A percentile compares a stretch with the other conserved stretches of the same genome.
Evolutionary conservation across 2,113 vertebrate genomes (phyloP).

Genomic region (Macrotus californicus): DNA sequence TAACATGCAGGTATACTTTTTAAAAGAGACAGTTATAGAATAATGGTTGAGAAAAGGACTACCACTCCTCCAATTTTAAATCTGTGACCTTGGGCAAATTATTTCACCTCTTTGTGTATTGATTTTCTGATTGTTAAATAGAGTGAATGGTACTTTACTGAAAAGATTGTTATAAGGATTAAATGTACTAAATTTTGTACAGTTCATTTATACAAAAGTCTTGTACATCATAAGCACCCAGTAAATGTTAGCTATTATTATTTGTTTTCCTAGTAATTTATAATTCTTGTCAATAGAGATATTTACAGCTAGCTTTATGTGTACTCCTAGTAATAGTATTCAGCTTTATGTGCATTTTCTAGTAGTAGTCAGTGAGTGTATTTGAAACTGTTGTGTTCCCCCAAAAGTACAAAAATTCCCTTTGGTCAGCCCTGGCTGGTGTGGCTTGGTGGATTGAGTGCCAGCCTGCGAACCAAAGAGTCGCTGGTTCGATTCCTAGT

Average conservation of each 20-base stretch:
- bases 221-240: not conserved
- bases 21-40: not conserved
- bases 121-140: not conserved
- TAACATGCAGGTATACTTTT: not conserved
- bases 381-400: not conserved
- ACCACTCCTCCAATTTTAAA: not conserved
- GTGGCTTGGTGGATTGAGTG: no score
- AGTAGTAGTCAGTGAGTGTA: not conserved
- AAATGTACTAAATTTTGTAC: not conserved
- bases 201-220: not conserved
- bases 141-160: not conserved
- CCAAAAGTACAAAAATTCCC: not conserved
- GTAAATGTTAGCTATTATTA: not conserved
- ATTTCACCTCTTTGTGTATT: not conserved
- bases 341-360: not conserved
- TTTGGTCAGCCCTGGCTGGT: not conserved
- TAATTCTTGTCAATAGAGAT: not conserved
- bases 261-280: constrained; percentile 9
- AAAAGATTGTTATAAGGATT: not conserved
- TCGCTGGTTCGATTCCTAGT: no score
- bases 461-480: no score
- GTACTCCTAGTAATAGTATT: not conserved
- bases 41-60: not conserved
- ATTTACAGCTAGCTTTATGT: not conserved
- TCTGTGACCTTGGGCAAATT: not conserved